These are phyloP conservation scores for Nesoenas mayeri DNA, from an alignment of 2,113 vertebrate species.

Conservation along the genomic window DNA sequence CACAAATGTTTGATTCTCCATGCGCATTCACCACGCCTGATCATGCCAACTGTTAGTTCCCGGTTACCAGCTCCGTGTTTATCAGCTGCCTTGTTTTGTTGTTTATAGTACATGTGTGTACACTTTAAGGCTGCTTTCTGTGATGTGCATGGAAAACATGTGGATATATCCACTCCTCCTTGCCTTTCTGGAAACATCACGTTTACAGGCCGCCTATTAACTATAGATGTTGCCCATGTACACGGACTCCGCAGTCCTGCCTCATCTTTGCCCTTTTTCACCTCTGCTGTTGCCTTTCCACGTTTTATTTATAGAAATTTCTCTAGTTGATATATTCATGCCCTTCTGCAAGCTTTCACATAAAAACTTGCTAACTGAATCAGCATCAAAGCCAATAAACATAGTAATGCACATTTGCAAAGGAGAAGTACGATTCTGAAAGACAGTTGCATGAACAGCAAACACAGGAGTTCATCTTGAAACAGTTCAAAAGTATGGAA, in stretches of 20 bases:
- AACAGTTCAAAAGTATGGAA: not conserved
- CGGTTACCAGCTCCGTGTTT: not conserved
- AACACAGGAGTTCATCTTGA: not conserved
- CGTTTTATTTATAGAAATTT: not conserved
- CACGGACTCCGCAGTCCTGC: not conserved
- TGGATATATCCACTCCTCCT: not conserved
- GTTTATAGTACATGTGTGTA: not conserved
- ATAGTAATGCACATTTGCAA: not conserved
- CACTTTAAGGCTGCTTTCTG: not conserved
- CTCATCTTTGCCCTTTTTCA: not conserved
- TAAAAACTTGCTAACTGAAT: not conserved
- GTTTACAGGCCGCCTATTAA: not conserved
- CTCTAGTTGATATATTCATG: not conserved
- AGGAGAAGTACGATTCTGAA: not conserved
- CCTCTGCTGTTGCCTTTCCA: not conserved
- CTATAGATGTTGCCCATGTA: fast-evolving
- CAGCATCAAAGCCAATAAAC: not conserved
- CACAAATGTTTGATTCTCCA: not conserved
- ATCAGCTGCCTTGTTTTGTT: not conserved
- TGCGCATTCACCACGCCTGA: not conserved
- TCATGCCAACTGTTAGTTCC: not conserved
- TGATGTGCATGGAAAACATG: not conserved
- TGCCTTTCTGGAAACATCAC: not conserved
- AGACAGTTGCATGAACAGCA: not conserved
- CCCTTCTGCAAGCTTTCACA: not conserved